Evolutionary conservation across 2,797 vertebrate species (phyloP).

Genomic region (Fratercula arctica): DNA sequence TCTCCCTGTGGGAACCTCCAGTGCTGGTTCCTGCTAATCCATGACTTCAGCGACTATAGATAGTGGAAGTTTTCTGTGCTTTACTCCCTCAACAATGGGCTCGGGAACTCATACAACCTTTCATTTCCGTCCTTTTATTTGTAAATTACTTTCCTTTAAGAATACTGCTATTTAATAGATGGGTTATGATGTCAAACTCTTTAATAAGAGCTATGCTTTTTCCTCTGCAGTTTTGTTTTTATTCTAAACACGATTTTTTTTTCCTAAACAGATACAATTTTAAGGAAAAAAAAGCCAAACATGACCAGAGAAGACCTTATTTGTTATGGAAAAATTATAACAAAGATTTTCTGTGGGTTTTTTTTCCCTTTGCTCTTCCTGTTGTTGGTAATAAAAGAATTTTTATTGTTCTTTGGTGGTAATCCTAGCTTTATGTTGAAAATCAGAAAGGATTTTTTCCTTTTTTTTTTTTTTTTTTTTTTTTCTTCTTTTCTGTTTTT

Average conservation of each 20-base stretch:
- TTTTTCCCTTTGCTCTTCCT: constrained; percentile 55
- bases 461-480: background rate
- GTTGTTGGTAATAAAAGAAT: constrained; percentile 66
- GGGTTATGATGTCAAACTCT: constrained; percentile 59
- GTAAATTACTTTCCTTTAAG: constrained; percentile 57
- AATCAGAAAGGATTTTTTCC: constrained; percentile 49
- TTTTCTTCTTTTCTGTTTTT: background rate
- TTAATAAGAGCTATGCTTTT: constrained; percentile 57
- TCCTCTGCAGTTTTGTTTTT: constrained; percentile 56
- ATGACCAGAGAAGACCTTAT: constrained; percentile 66
- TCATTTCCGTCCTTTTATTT: constrained; percentile 65
- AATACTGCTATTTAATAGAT: constrained; percentile 53
- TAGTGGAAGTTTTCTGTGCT: constrained; percentile 46
- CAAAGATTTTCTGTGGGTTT: constrained; percentile 55
- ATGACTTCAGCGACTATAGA: constrained; percentile 11
- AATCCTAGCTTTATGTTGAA: constrained; percentile 62
- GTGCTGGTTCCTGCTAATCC: background rate
- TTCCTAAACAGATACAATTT: constrained; percentile 53
- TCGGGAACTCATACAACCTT: constrained; percentile 61
- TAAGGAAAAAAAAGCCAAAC: constrained; percentile 24
- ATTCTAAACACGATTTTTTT: constrained; percentile 45
- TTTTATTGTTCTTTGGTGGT: constrained; percentile 67
- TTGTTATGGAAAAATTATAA: constrained; percentile 67
- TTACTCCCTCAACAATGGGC: constrained; percentile 43
- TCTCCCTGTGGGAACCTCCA: constrained; percentile 43